These are phyloP conservation scores for Luperina testacea DNA, from an alignment of 2,888 invertebrate genomes.

Conservation along the genomic window DNA sequence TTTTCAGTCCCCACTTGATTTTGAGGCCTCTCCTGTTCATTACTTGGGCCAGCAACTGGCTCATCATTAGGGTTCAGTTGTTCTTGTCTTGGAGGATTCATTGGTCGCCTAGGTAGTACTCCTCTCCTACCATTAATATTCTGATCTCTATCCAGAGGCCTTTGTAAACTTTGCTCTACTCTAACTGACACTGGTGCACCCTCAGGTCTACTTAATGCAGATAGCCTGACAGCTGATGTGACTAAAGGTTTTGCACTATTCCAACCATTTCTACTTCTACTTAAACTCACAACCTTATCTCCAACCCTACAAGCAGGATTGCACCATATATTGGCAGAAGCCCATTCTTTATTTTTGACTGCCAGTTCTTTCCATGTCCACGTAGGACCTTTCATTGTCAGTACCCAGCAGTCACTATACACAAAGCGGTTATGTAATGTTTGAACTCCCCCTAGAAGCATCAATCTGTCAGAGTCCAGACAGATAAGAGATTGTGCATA, in stretches of 20 bases:
- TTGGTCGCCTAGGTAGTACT: conserved; percentile 83
- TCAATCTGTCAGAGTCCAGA: conserved; percentile 93
- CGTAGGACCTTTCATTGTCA: conserved; percentile 93
- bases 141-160: conserved; percentile 91
- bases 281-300: conserved; percentile 94
- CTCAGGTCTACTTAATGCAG: conserved; percentile 81
- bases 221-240: conserved; percentile 89
- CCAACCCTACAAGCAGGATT: conserved; percentile 96
- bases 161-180: conserved; percentile 87
- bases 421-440: conserved; percentile 94
- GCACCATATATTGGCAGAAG: conserved; percentile 97
- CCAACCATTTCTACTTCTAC: conserved; percentile 90
- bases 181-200: conserved; percentile 87
- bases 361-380: conserved; percentile 95
- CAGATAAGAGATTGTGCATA: conserved; percentile 98
- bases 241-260: conserved; percentile 89
- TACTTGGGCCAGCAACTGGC: conserved; percentile 87
- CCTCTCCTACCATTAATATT: conserved; percentile 94
- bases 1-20: conserved; percentile 72
- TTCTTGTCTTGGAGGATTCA: conserved; percentile 72
- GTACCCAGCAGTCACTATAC: conserved; percentile 97
- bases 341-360: conserved; percentile 94
- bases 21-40: conserved; percentile 71
- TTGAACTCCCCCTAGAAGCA: conserved; percentile 96
- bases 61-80: conserved; percentile 75